Evolutionary conservation across 2,113 vertebrate genomes (phyloP).

Genomic region (Aspiorhynchus laticeps): DNA sequence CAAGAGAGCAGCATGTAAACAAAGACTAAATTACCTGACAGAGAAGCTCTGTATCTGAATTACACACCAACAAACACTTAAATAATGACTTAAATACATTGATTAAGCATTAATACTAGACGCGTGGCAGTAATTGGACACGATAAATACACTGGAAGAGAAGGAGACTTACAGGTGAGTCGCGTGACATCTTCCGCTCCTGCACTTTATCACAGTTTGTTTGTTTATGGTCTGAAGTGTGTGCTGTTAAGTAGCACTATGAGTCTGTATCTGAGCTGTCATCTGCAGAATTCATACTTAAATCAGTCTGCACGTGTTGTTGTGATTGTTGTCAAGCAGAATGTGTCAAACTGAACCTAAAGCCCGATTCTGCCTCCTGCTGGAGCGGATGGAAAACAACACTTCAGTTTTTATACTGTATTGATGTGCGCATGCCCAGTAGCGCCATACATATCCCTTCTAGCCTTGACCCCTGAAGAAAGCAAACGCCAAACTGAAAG

Average conservation of each 20-base stretch:
- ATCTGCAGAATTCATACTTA: background rate
- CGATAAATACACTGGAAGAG: too few relatives aligned
- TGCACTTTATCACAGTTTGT: background rate
- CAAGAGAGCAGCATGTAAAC: background rate
- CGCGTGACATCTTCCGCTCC: background rate
- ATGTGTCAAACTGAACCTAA: background rate
- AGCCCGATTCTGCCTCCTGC: too few relatives aligned
- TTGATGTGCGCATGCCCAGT: too few relatives aligned
- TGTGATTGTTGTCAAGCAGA: background rate
- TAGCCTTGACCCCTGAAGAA: too few relatives aligned
- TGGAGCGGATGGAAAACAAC: too few relatives aligned
- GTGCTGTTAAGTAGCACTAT: background rate
- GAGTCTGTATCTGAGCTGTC: background rate
- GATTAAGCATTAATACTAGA: conserved; percentile 55
- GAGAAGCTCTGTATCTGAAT: background rate
- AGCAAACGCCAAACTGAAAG: too few relatives aligned
- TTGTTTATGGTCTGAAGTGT: background rate
- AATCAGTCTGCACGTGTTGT: background rate
- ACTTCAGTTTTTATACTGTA: too few relatives aligned
- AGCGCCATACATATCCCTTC: too few relatives aligned
- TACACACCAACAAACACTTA: background rate
- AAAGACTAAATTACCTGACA: background rate
- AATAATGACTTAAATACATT: background rate
- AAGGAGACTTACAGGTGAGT: conserved; percentile 30
- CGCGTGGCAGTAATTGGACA: too few relatives aligned